Base-by-base conservation (phyloP, 1,140 invertebrate species). In the Metaphire vulgaris region DNA sequence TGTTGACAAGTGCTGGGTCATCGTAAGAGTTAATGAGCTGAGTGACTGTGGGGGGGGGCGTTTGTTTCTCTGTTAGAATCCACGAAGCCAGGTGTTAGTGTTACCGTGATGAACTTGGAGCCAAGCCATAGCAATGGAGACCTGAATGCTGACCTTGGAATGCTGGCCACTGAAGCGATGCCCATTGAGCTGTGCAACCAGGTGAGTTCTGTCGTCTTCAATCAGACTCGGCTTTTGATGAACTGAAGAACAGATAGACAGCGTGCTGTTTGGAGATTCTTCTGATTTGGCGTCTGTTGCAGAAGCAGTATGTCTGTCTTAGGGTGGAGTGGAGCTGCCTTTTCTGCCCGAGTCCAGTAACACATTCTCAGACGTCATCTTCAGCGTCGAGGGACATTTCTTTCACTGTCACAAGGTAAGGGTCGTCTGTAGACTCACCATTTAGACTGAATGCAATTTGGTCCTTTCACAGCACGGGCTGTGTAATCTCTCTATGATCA, bases 401-500 rank as follows among this genome's bases (percentile, higher is more conserved):
- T 89, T 89, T 76, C 80, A 84, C 41, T 88, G 87, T 80, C 88
- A 89, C 77, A 89, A 88, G 83, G 87, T 88, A 74, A 77, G 65
- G 15, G 26, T 26, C 26, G 14, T 74, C n/a, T n/a, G n/a, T n/a
- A n/a, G n/a, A n/a, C n/a, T n/a, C n/a, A n/a, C n/a, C n/a, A n/a
- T n/a, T n/a, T n/a, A n/a, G n/a, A n/a, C n/a, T n/a, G n/a, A n/a
- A n/a, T n/a, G n/a, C n/a, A n/a, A n/a, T n/a, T n/a, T n/a, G n/a
- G n/a, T n/a, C n/a, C n/a, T n/a, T n/a, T n/a, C n/a, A n/a, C n/a
- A n/a, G n/a, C n/a, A n/a, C n/a, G n/a, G n/a, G n/a, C n/a, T n/a
- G n/a, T n/a, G n/a, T n/a, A n/a, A n/a, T n/a, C n/a, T n/a, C n/a
- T n/a, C n/a, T n/a, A n/a, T n/a, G n/a, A n/a, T n/a, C n/a, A n/a